Percentiles rank a stretch among this genome's conserved stretches.
phyloP scores from a whole-genome alignment of 2,797 vertebrate genomes.

The Lycodopsis pacificus region DNA sequence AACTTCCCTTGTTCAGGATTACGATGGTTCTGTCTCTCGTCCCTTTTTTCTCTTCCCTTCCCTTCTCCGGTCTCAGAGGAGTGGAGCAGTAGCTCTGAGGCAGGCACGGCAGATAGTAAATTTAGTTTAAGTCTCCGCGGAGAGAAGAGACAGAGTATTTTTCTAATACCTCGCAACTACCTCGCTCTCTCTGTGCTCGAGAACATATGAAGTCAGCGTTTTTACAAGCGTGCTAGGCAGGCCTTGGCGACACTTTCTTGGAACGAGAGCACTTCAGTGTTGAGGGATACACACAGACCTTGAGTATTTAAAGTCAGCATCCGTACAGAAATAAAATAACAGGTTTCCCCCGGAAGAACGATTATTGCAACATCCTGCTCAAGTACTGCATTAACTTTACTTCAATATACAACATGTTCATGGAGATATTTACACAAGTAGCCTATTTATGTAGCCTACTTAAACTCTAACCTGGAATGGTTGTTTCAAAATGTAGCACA shows the following conservation, averaged over 20 bases:
- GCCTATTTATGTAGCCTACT: conserved; percentile 2
- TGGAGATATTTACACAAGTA: neutral
- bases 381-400: neutral
- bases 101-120: conserved; percentile 53
- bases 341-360: conserved; percentile 2
- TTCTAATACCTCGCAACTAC: conserved; percentile 61
- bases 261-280: conserved; percentile 43
- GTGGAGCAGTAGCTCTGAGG: conserved; percentile 33
- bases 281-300: conserved; percentile 40
- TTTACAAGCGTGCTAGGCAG: conserved; percentile 38
- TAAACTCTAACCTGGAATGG: too few relatives aligned
- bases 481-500: neutral
- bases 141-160: conserved; percentile 53
- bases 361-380: neutral
- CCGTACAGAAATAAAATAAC: conserved; percentile 23
- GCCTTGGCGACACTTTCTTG: conserved; percentile 27
- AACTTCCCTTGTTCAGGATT: conserved; percentile 59
- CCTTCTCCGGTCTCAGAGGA: conserved; percentile 10
- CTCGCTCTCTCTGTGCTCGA: conserved; percentile 23
- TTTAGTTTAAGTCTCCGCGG: conserved; percentile 63
- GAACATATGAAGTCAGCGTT: conserved; percentile 61
- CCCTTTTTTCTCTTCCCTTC: conserved; percentile 26
- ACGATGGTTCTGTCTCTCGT: conserved; percentile 40
- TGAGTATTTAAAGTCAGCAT: conserved; percentile 36
- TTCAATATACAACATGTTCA: conserved; percentile 7